phyloP scores from a whole-genome alignment of 1,140 invertebrate genomes.

The Lutraria rhynchaena region DNA sequence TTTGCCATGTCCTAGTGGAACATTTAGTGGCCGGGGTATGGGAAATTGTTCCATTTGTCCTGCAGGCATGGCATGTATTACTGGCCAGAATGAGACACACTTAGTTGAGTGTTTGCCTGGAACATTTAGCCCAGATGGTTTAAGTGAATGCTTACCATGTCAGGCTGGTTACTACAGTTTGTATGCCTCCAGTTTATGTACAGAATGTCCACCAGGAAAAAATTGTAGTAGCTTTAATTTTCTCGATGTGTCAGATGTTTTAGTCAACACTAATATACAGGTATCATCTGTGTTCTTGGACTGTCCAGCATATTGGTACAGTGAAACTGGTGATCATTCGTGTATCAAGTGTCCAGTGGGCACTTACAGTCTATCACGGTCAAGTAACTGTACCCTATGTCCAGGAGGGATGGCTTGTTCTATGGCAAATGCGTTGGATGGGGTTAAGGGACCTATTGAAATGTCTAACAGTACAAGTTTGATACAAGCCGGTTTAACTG shows the following conservation, averaged over 20 bases:
- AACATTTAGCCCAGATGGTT: constrained; percentile 54
- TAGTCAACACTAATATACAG: background rate
- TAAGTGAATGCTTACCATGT: constrained; percentile 56
- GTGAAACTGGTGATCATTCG: background rate
- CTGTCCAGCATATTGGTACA: constrained; percentile 38
- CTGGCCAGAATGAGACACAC: constrained; percentile 31
- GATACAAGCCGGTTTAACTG: constrained; percentile 51
- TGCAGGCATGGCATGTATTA: constrained; percentile 57
- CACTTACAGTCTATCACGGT: constrained; percentile 55
- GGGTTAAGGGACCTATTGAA: no score
- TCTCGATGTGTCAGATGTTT: background rate
- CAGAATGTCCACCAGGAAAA: constrained; percentile 59
- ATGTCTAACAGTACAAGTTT: no score
- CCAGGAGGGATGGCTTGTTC: constrained; percentile 63
- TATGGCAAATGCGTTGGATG: no score
- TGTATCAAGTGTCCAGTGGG: constrained; percentile 55
- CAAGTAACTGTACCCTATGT: constrained; percentile 51
- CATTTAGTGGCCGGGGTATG: constrained; percentile 47
- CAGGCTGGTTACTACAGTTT: constrained; percentile 52
- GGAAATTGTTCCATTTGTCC: constrained; percentile 60
- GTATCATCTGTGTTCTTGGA: background rate
- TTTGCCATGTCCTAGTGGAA: constrained; percentile 45
- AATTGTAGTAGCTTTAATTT: background rate
- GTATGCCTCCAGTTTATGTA: constrained; percentile 47
- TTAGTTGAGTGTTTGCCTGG: constrained; percentile 26